Conservation (phyloP, 2,113 vertebrate species). For the Aldabrachelys gigantea region DNA sequence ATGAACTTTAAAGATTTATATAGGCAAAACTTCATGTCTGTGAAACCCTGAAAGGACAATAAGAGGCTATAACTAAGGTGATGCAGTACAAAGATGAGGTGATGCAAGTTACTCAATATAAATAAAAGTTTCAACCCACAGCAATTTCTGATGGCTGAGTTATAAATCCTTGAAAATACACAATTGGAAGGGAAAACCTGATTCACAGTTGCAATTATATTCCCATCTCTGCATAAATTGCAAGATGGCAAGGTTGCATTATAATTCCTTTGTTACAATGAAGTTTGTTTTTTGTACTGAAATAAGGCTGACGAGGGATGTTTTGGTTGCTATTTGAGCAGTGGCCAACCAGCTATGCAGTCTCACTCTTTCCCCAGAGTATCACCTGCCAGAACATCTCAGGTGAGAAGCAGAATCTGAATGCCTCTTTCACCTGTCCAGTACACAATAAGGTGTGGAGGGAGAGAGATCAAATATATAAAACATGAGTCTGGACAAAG, state of each 20-base stretch:
- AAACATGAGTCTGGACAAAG: background rate
- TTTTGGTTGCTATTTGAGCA: background rate
- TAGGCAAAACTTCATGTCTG: background rate
- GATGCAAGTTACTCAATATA: background rate
- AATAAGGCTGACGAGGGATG: background rate
- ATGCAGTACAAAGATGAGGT: background rate
- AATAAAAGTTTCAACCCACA: background rate
- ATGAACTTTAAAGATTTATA: slow-evolving; percentile 24
- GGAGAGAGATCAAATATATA: rapidly evolving
- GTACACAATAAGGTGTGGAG: background rate
- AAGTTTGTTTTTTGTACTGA: background rate
- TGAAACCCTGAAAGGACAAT: background rate
- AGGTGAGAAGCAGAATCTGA: background rate
- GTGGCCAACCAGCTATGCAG: background rate
- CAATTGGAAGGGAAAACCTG: background rate
- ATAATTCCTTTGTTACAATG: background rate
- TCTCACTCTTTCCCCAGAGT: background rate
- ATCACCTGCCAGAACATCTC: background rate
- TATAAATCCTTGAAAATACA: background rate
- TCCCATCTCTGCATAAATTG: background rate
- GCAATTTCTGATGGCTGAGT: background rate
- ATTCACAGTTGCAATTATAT: background rate
- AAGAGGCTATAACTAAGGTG: background rate
- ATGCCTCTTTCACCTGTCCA: background rate
- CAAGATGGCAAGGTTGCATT: background rate